Base-by-base conservation (phyloP, 2,113 vertebrate genomes). In the Rousettus leschenaultii region DNA sequence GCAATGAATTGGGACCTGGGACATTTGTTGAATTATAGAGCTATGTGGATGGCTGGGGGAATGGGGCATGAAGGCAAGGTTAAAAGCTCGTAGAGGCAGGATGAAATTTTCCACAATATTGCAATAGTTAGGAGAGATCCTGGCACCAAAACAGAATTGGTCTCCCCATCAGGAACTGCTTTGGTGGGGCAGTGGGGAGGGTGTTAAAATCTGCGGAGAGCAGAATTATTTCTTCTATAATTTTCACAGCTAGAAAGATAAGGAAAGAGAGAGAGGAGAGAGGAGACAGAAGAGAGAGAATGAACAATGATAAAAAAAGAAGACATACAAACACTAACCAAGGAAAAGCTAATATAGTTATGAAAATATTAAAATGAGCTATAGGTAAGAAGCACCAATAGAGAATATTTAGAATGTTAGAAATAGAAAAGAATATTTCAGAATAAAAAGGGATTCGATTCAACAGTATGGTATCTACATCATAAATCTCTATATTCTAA, bases 401-500 rank as follows among this genome's bases (percentile, higher is more conserved):
- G 13, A 57, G 1, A 79, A 63, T 66, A 66, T 68, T 86, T 59
- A 70, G 61, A 78, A 68, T 93, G 26, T 55, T 66, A 45, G 59
- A 93, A 78, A 45, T 57, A 35, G 7, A 55, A 55, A 80, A 75
- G n/a, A 88, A 88, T 89, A 80, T 71, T 92, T 92, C n/a, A 89
- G 68, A 92, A 53, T 78, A 14, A 66, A 79, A 89, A 43, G 21
- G 40, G 1, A 79, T 5, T 53, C 38, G 82, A 13, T 66, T 11
- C 5, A 75, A 75, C 26, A 65, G 10, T 57, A 53, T 79, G 15
- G 19, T 51, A 45, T 11, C 6, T 18, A 35, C 12, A n/a, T 35
- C 18, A 26, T 30, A 45, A 48, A 51, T 59, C 33, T 70, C 7
- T n/a, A 13, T 18, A 48, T 0, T 28, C 0, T 12, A 84, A 19